phyloP scores from a whole-genome alignment of 64 coral and sea anemone genomes.

The Stichodactyla helianthus region DNA sequence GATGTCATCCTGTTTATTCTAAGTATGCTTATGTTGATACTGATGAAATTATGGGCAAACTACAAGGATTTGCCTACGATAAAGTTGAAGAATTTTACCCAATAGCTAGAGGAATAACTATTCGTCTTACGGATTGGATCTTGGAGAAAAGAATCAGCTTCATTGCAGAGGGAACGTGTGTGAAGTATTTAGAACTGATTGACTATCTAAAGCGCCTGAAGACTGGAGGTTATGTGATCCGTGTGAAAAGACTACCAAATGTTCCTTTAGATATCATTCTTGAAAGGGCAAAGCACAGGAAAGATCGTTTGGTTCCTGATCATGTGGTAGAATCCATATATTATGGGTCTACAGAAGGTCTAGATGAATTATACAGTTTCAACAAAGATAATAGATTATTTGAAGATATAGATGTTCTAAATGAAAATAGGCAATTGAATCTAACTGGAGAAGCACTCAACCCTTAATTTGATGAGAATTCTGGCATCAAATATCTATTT shows the following conservation, averaged over 20 bases:
- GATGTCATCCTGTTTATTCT: slow-evolving; percentile 60
- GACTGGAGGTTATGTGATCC: slow-evolving; percentile 70
- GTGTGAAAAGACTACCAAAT: slow-evolving; percentile 65
- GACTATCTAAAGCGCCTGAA: slow-evolving; percentile 87
- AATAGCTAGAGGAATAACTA: slow-evolving; percentile 87
- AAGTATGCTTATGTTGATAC: slow-evolving; percentile 96
- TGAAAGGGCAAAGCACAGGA: slow-evolving; percentile 70
- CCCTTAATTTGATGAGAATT: background rate
- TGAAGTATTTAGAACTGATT: slow-evolving; percentile 79
- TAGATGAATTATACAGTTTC: slow-evolving; percentile 65
- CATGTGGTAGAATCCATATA: slow-evolving; percentile 90
- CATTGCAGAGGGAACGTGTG: slow-evolving; percentile 96
- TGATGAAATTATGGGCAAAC: slow-evolving; percentile 94
- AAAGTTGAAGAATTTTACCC: slow-evolving; percentile 94
- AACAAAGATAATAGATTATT: slow-evolving; percentile 78
- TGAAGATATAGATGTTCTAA: slow-evolving; percentile 46
- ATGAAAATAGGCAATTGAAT: background rate
- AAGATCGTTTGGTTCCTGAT: slow-evolving; percentile 73
- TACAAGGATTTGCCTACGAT: slow-evolving; percentile 80
- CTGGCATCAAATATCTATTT: background rate
- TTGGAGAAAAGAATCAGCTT: slow-evolving; percentile 92
- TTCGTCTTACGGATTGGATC: slow-evolving; percentile 97
- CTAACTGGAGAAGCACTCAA: background rate
- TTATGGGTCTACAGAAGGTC: slow-evolving; percentile 56
- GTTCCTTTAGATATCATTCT: slow-evolving; percentile 58